Evolutionary conservation across 2,888 invertebrate genomes (phyloP).

Genomic region (Agrypnus murinus): DNA sequence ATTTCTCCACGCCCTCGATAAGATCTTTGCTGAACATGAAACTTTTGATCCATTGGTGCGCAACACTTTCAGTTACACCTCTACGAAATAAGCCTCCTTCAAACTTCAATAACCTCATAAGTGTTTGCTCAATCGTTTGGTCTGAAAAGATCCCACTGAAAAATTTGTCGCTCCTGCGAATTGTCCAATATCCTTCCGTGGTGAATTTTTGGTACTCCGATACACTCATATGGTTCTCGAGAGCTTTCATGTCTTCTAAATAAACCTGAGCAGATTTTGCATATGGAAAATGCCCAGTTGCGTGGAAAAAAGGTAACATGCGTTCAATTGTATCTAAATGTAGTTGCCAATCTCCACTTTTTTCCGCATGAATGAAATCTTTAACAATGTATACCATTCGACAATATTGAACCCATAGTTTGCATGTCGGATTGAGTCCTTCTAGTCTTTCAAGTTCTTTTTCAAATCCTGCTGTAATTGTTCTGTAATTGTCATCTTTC

Average conservation of each 20-base stretch:
- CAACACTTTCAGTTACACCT: not conserved
- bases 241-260: not conserved
- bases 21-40: not conserved
- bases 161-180: not conserved
- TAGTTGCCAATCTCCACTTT: not conserved
- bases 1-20: not conserved
- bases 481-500: not conserved
- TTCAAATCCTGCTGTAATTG: not conserved
- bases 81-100: too few species aligned
- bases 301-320: slow-evolving; percentile 1
- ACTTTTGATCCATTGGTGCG: not conserved
- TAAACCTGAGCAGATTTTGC: not conserved
- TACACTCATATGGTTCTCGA: not conserved
- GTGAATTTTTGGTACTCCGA: not conserved
- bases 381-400: not conserved
- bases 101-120: not conserved
- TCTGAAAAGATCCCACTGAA: not conserved
- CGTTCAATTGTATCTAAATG: not conserved
- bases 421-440: not conserved
- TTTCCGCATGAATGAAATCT: not conserved
- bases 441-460: not conserved
- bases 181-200: too few species aligned
- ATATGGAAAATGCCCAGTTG: too few species aligned
- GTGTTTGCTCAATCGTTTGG: not conserved
- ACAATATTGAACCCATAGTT: not conserved